Evolutionary conservation across 2,113 vertebrate species (phyloP).

Genomic region (Pionites leucogaster): DNA sequence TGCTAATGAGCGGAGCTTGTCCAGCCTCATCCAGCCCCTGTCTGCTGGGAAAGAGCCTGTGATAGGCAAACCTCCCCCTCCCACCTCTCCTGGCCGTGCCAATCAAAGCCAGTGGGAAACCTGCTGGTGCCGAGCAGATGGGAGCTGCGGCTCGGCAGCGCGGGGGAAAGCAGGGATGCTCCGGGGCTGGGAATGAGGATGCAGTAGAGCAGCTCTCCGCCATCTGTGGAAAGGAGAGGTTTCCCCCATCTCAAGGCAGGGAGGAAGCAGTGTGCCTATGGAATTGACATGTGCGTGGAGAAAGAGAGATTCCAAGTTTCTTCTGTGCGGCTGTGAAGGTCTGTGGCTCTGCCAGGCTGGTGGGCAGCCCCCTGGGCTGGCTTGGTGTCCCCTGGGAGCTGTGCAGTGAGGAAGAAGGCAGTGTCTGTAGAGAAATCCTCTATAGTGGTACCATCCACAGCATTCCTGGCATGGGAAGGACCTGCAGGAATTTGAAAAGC

Average conservation of each 20-base stretch:
- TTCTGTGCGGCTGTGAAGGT: fast-evolving
- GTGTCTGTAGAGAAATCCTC: not conserved
- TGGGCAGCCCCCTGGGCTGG: not conserved
- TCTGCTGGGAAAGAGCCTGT: not conserved
- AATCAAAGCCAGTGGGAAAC: not conserved
- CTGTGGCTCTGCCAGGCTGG: not conserved
- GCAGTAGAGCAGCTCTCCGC: not conserved
- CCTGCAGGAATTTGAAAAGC: not conserved
- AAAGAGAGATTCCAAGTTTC: not conserved
- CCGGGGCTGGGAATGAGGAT: not conserved
- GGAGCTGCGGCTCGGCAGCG: not conserved
- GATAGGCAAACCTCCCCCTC: not conserved
- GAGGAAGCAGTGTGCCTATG: not conserved
- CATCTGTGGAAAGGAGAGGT: not conserved
- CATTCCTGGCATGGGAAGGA: not conserved
- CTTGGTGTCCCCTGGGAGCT: not conserved
- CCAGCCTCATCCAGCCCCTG: not conserved
- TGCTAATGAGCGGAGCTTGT: not conserved
- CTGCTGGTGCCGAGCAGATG: conserved; percentile 18
- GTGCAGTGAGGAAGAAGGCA: not conserved
- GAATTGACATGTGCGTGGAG: fast-evolving
- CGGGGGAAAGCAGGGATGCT: not conserved
- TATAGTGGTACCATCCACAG: not conserved
- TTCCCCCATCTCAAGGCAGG: not conserved
- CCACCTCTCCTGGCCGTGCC: not conserved